Evolutionary conservation across 1,140 invertebrate genomes (phyloP), one percentile per base, ranked within the genome.

Genomic region (Tetragonula clypearis): DNA sequence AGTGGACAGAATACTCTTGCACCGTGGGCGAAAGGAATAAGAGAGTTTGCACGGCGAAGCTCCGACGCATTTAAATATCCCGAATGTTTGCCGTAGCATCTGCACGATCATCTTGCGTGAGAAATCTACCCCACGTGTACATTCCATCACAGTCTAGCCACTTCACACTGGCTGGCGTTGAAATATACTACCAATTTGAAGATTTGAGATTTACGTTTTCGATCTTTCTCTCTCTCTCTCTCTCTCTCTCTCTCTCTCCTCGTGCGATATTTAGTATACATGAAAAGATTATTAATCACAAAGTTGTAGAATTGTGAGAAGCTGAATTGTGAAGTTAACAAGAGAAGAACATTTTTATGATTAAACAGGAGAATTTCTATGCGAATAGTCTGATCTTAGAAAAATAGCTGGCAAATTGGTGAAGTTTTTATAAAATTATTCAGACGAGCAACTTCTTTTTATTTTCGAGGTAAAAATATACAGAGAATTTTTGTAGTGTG

Each of bases 51-150:
- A 88, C 80, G 73, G 60, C 21, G 77, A 86, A 89, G 75, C 77
- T 85, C 69, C 84, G 75, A 71, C 65, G 66, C 75, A 89, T 89
- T 90, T 85, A 87, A 86, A 90, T 90, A 71, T 86, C 55, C 35
- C 56, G 66, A 66, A 76, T 90, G 71, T 88, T 90, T 87, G 88
- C 68, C 12, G 30, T 58, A 71, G 72, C 26, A 76, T 81, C 53
- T 58, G 55, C 55, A 60, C 77, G 53, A 55, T 49, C 58, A 88
- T 74, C 81, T 62, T 72, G 79, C 79, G 62, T 73, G 71, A 62
- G 41, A 88, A 81, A 78, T 88, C 69, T 72, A 68, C 0, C 1
- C 14, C 15, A 11, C 12, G 26, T 76, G 30, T 56, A 15, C 55
- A 21, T 71, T 23, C 74, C 26, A 58, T 26, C 19, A 35, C n/a